Base-by-base conservation (phyloP, 2,113 vertebrate species). In the Halichoerus grypus region DNA sequence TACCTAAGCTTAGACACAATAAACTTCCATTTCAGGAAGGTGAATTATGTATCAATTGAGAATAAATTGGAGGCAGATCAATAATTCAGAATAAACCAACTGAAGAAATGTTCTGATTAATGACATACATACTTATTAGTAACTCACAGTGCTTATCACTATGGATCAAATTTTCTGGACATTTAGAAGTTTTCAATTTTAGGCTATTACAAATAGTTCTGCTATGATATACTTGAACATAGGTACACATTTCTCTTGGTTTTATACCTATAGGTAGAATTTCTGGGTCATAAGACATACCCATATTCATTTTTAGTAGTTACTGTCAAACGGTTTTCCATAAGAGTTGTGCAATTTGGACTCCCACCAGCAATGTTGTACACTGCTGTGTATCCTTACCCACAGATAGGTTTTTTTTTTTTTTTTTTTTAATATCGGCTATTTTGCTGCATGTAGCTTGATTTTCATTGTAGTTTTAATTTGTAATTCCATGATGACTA, bases 31-130 rank as follows among this genome's bases (percentile, higher is more conserved):
- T 94, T 83, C 51, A 77, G 7, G 59, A n/a, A 93, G 81, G 18
- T 15, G 9, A 92, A 85, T 94, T 97, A 81, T 76, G 53, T 71
- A 42, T 55, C 26, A 59, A 36, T 88, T 92, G 55, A 74, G 4
- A 91, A 71, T 67, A 57, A 88, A 51, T 36, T 77, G 8, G 22
- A 14, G 5, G 4, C 14, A 88, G 21, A 49, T 80, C 33, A 76
- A 16, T 67, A 97, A 84, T 71, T 91, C 31, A 61, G 36, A 19
- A 81, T 96, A 88, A 91, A 65, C 65, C 22, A 94, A 55, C n/a
- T 69, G 72, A 65, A 77, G 24, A 86, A 59, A 63, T 85, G 8
- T 82, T 88, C 28, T 97, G 63, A 53, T 69, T 85, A 88, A 59
- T 77, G 83, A 15, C 22, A 74, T 22, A 72, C 16, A 33, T 51